Base-by-base conservation (phyloP, 1,140 invertebrate genomes). In the Patella vulgata region DNA sequence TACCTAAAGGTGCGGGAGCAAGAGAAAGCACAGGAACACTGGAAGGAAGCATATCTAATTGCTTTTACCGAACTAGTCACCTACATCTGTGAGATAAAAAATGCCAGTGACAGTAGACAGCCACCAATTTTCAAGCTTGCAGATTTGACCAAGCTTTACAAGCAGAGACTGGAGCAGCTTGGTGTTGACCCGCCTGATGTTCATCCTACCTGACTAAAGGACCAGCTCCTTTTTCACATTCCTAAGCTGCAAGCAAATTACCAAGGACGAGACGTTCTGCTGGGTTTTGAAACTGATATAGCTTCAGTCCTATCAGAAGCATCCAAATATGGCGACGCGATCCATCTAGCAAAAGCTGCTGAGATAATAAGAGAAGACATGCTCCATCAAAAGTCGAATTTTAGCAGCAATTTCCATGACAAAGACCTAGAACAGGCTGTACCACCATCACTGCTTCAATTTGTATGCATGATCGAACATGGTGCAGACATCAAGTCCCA, bases 381-480 rank as follows among this genome's bases (percentile, higher is more conserved):
- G 64, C 28, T 70, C 21, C 27, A 63, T 11, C 53, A 68, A 25
- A 64, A 59, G 33, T 43, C 33, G 2, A 25, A 30, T 48, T 66
- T 66, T 51, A 33, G 14, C 17, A 44, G 48, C n/a, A 40, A 30
- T 2, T 58, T 70, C 44, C 8, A 58, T 43, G 59, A 65, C 1
- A 25, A 50, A 25, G 57, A 27, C 42, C 17, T 53, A 43, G 58
- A 68, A 48, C 21, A 60, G 33, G 14, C 69, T 25, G 33, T 68
- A 11, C 56, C 66, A 52, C n/a, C 55, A n/a, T 21, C 51, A n/a
- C 65, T 71, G 52, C 60, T 65, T 46, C 66, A 62, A 48, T 68
- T 60, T 62, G 55, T 68, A 14, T 48, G 23, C 30, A 66, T 52
- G 46, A 55, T 66, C 27, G 59, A 66, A 36, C 48, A 63, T 33